These are phyloP conservation scores for silkworm (Bombyx mori) DNA, from an alignment of 1,140 invertebrate species.

Conservation along the genomic window DNA sequence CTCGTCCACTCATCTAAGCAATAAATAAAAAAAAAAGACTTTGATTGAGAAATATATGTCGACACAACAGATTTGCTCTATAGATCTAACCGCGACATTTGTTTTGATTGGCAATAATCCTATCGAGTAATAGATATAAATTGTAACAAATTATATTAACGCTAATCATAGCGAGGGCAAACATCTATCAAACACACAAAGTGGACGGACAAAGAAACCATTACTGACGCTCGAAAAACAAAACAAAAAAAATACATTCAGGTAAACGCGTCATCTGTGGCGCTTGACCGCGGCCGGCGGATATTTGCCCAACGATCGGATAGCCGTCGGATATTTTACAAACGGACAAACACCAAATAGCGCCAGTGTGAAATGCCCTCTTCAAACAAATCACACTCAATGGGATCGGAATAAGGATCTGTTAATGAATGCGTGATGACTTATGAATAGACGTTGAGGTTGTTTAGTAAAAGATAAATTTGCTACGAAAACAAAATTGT, in stretches of 20 bases:
- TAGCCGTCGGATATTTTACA: background rate
- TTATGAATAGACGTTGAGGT: background rate
- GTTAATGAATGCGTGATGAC: constrained; percentile 38
- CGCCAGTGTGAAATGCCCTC: constrained; percentile 54
- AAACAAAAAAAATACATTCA: constrained; percentile 25
- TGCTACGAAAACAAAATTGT: background rate
- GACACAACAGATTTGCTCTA: too few relatives aligned
- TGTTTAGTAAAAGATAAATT: background rate
- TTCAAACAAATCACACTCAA: constrained; percentile 50
- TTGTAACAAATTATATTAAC: too few relatives aligned
- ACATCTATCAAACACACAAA: constrained; percentile 26
- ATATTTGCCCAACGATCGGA: constrained; percentile 30
- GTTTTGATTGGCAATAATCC: too few relatives aligned
- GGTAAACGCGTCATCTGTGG: constrained; percentile 57
- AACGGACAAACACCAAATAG: constrained; percentile 24
- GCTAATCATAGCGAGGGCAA: background rate
- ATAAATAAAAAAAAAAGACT: too few relatives aligned
- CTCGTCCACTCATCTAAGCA: too few relatives aligned
- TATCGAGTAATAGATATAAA: too few relatives aligned
- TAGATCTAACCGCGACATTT: too few relatives aligned
- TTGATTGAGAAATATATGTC: too few relatives aligned
- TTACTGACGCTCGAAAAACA: constrained; percentile 25
- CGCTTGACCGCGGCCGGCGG: constrained; percentile 36
- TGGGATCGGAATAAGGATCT: constrained; percentile 21
- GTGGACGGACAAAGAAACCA: constrained; percentile 24